Evolutionary conservation across 2,888 invertebrate species (phyloP).

Genomic region (Leuctra nigra): DNA sequence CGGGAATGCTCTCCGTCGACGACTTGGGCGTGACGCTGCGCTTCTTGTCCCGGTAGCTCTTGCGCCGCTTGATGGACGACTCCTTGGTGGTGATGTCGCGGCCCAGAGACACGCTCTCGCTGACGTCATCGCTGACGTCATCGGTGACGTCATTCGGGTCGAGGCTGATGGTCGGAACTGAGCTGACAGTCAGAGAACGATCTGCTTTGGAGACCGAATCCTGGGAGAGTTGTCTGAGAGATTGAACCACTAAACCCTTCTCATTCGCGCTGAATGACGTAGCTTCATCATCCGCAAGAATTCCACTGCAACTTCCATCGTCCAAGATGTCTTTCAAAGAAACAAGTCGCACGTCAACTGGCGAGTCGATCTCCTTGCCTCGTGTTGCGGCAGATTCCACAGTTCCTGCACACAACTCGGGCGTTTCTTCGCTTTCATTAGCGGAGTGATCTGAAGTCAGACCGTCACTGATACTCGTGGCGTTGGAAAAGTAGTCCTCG

Average conservation of each 20-base stretch:
- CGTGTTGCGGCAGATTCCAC: neutral
- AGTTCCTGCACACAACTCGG: neutral
- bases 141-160: neutral
- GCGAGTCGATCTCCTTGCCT: neutral
- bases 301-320: no score
- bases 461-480: neutral
- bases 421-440: no score
- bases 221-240: no score
- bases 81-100: slow-evolving; percentile 26
- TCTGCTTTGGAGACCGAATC: neutral
- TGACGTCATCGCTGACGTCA: neutral
- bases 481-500: neutral
- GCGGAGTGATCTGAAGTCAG: neutral
- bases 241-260: no score
- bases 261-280: no score
- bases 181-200: neutral
- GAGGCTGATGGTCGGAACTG: no score
- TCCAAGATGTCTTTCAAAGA: slow-evolving; percentile 1
- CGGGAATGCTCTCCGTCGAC: neutral
- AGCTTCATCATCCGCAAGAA: no score
- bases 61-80: slow-evolving; percentile 20
- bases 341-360: neutral
- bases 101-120: slow-evolving; percentile 1
- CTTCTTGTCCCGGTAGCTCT: slow-evolving; percentile 22
- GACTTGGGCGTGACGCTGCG: slow-evolving; percentile 5